Percentiles rank a stretch among this genome's conserved stretches.
Conservation (phyloP, 2,888 invertebrate genomes). For the Yponomeuta plumbellus region DNA sequence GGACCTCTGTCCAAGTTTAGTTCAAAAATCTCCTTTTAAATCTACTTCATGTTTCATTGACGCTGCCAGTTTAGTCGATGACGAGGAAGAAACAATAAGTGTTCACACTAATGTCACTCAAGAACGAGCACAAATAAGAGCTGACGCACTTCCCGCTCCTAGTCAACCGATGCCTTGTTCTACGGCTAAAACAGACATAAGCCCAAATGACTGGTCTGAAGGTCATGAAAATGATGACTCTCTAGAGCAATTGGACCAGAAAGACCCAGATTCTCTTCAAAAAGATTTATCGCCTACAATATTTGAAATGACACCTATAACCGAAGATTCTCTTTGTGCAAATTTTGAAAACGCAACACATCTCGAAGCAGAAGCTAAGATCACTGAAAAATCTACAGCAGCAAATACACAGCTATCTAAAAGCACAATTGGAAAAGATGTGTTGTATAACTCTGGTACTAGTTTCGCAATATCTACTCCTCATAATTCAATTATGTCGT, state of each 20-base stretch:
- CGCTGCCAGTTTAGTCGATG: conserved; percentile 84
- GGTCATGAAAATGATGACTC: conserved; percentile 62
- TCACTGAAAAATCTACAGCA: not conserved
- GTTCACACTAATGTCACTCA: conserved; percentile 26
- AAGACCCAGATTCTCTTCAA: conserved; percentile 48
- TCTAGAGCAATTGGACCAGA: conserved; percentile 50
- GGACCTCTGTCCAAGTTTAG: conserved; percentile 48
- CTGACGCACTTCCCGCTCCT: conserved; percentile 34
- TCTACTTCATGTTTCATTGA: conserved; percentile 82
- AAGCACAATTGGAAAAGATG: conserved; percentile 18
- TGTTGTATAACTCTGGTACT: conserved; percentile 23
- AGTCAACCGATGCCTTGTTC: conserved; percentile 52
- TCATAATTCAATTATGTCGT: conserved; percentile 80
- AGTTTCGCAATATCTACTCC: conserved; percentile 73
- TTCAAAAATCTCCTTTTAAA: conserved; percentile 43
- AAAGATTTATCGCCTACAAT: conserved; percentile 57
- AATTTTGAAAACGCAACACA: conserved; percentile 33
- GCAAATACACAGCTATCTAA: not conserved
- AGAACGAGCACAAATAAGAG: conserved; percentile 21
- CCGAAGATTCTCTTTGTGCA: conserved; percentile 48
- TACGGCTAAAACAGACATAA: conserved; percentile 42
- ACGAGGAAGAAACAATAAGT: conserved; percentile 67
- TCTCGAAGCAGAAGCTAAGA: not conserved
- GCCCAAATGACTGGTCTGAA: conserved; percentile 57
- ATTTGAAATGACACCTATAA: conserved; percentile 56